phyloP scores from a whole-genome alignment of 1,140 invertebrate genomes.

The Heliothis virescens region DNA sequence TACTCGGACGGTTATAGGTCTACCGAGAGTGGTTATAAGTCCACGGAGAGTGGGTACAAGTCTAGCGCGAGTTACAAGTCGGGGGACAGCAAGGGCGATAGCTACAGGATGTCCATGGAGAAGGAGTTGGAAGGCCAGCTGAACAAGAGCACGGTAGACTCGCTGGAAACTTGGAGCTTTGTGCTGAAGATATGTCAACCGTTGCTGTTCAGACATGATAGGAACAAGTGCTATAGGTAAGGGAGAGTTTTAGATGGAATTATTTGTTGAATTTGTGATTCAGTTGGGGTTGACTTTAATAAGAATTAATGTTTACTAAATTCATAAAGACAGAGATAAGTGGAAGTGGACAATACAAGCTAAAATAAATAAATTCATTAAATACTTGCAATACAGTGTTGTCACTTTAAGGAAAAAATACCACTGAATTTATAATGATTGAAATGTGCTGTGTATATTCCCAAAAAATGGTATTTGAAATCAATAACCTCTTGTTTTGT shows the following conservation, averaged over 20 bases:
- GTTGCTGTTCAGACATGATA: slow-evolving; percentile 79
- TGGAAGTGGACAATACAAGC: too few relatives aligned
- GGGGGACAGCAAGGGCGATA: slow-evolving; percentile 56
- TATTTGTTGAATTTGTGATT: neutral
- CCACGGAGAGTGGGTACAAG: slow-evolving; percentile 63
- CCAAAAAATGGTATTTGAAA: too few relatives aligned
- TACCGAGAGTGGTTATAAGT: slow-evolving; percentile 68
- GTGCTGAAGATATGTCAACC: slow-evolving; percentile 82
- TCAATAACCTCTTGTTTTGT: too few relatives aligned
- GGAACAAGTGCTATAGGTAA: slow-evolving; percentile 80
- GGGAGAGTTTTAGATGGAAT: slow-evolving; percentile 12
- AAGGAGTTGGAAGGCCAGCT: slow-evolving; percentile 67
- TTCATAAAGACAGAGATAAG: too few relatives aligned
- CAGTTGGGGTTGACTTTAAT: neutral
- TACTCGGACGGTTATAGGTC: slow-evolving; percentile 63
- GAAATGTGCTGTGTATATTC: neutral
- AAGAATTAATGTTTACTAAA: neutral
- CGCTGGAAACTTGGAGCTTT: slow-evolving; percentile 80
- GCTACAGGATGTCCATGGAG: slow-evolving; percentile 69
- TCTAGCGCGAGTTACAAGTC: slow-evolving; percentile 54
- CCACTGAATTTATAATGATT: too few relatives aligned
- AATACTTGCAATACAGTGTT: too few relatives aligned
- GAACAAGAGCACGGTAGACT: slow-evolving; percentile 70
- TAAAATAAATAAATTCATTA: too few relatives aligned
- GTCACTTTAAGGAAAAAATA: too few relatives aligned